Evolutionary conservation across 2,888 invertebrate species (phyloP), one percentile per base, ranked within the genome.

Genomic region (Cerastis rubricosa): DNA sequence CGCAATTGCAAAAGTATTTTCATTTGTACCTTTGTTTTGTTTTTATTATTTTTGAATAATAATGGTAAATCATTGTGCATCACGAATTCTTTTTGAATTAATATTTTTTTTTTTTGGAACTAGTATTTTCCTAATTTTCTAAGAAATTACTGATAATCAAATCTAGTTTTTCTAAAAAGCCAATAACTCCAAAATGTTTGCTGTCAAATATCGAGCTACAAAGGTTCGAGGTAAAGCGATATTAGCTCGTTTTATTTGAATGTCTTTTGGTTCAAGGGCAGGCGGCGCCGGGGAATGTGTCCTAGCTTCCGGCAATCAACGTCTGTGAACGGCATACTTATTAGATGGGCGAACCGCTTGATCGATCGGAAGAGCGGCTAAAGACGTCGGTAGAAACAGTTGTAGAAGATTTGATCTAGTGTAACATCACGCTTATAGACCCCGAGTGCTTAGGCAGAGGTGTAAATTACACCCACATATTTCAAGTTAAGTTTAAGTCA

Each of bases 161-260:
- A 54, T 5, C 12, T 12, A 19, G 17, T 35, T 35, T 45, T 14
- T 25, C 12, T 29, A 0, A 35, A 11, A 29, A 70, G 11, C 12
- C 19, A 49, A 8, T 19, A 29, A 65, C 17, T 19, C 7, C 9
- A 35, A 74, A 70, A 71, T 71, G 76, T 78, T 84, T 89, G 91
- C 91, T 91, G 91, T 92, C 72, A 86, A 89, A 89, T 85, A 90
- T 89, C 85, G 87, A 89, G 85, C 75, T 73, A 61, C 19, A 19
- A 11, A 90, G 91, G 93, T 95, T 96, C 96, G 95, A 96, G 95
- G 95, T 81, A 95, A 92, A 86, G 80, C 91, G 79, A 35, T 35
- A 2, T 35, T 35, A 35, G 35, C 3, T 35, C 35, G 35, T 35
- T 35, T 35, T 35, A 35, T 35, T 35, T 35, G 35, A 35, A 35